Evolutionary conservation across 2,888 invertebrate species (phyloP), one percentile per base, ranked within the genome.

Genomic region (Neoaliturus tenellus): DNA sequence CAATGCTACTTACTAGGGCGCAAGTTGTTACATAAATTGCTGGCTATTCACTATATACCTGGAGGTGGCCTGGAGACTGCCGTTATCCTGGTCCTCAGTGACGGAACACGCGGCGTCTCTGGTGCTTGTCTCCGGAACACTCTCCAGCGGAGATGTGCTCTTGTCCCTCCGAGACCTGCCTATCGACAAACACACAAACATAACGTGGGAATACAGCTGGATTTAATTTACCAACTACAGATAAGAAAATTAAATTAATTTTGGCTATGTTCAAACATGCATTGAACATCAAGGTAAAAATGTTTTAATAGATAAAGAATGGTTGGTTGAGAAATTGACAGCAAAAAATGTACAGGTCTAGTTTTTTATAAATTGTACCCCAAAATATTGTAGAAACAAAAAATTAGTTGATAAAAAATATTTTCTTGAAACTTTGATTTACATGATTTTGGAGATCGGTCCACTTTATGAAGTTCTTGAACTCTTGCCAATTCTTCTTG

Each of bases 81-180:
- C 12, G n/a, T 23, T 78, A n/a, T 78, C 33, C 2, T 25, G 23
- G 20, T 75, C 75, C 12, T 25, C 75, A n/a, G 33, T 33, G 31
- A 55, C 78, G n/a, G 78, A 78, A 23, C 78, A 78, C 1, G 51
- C 78, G 0, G 44, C 78, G 23, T 78, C 78, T 31, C 25, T 78
- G 20, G 78, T 78, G 33, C 33, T 55, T 1, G 78, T 35, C 23
- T 78, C 78, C 6, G 14, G 55, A 20, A 78, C 78, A 78, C 55
- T 78, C 78, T 78, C 55, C 28, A 78, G 35, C 2, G 78, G 78
- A 0, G 78, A 78, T 17, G 78, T 78, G 55, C 78, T 78, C 31
- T 78, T 78, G 55, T 78, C 78, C 25, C 78, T 31, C n/a, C 78
- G 12, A 1, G 78, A 78, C n/a, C 78, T 5, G 10, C 55, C 55